phyloP scores from a whole-genome alignment of 2,113 vertebrate genomes.

The Ceuthmochares aereus region DNA sequence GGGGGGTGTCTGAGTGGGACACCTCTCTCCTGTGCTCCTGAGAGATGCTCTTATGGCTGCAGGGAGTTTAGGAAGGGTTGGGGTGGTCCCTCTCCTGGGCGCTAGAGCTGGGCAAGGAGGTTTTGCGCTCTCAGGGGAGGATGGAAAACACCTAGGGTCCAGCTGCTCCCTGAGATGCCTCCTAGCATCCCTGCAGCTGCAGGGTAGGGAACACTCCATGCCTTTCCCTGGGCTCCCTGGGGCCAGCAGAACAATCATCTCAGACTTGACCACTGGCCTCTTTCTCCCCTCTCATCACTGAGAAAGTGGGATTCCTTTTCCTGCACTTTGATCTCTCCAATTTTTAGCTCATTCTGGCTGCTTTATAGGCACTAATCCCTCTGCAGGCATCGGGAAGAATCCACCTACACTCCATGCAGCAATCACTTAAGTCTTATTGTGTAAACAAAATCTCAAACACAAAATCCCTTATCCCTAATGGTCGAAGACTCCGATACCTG shows the following conservation, averaged over 20 bases:
- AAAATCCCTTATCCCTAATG: constrained; percentile 45
- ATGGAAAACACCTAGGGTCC: fast-evolving
- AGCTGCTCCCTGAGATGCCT: not conserved
- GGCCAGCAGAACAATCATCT: not conserved
- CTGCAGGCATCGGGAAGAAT: constrained; percentile 64
- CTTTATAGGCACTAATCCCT: constrained; percentile 62
- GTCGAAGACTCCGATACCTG: not conserved
- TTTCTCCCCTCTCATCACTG: not conserved
- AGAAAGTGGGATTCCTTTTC: constrained; percentile 18
- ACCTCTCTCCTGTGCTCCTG: not conserved
- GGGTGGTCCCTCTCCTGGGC: not conserved
- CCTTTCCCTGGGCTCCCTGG: fast-evolving
- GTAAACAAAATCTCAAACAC: constrained; percentile 64
- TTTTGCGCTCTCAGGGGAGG: not conserved
- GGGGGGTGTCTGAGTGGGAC: not conserved
- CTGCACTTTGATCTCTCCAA: constrained; percentile 54
- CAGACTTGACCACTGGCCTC: not conserved
- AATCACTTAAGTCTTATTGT: constrained; percentile 54
- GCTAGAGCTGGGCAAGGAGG: not conserved
- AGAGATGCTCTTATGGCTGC: fast-evolving
- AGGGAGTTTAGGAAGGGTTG: not conserved
- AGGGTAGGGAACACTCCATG: not conserved
- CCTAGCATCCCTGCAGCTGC: not conserved
- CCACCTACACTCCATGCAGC: constrained; percentile 65
- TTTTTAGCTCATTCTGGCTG: constrained; percentile 54